These are phyloP conservation scores for Sussaba pulchella DNA, from an alignment of 2,888 invertebrate genomes.

Conservation along the genomic window DNA sequence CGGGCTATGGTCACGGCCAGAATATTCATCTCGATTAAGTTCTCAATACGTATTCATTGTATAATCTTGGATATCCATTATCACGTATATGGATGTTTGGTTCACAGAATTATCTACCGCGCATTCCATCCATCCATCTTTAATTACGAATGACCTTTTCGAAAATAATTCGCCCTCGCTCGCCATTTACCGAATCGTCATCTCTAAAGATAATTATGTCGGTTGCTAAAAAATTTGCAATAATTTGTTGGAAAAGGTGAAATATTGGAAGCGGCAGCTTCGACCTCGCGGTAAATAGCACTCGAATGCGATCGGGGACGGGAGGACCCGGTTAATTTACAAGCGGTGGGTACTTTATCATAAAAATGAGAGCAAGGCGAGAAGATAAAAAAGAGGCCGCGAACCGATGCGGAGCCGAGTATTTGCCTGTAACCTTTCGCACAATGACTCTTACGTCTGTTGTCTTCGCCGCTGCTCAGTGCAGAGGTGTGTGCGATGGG, in stretches of 20 bases:
- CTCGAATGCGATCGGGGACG: slow-evolving; percentile 16
- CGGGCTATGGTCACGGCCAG: slow-evolving; percentile 7
- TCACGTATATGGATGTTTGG: background rate
- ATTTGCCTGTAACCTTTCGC: slow-evolving; percentile 55
- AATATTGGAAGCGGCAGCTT: slow-evolving; percentile 28
- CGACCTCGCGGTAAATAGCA: slow-evolving; percentile 61
- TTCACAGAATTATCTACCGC: background rate
- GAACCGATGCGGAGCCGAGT: slow-evolving; percentile 31
- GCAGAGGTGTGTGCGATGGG: slow-evolving; percentile 14
- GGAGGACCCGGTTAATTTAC: slow-evolving; percentile 61
- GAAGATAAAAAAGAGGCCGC: no score
- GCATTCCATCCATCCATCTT: background rate
- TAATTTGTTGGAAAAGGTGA: slow-evolving; percentile 34
- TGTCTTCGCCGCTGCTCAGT: slow-evolving; percentile 2
- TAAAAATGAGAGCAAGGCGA: slow-evolving; percentile 50
- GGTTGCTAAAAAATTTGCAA: background rate
- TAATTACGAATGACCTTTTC: background rate
- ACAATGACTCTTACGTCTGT: slow-evolving; percentile 16
- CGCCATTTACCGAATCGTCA: background rate
- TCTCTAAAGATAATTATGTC: slow-evolving; percentile 4
- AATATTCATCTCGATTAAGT: background rate
- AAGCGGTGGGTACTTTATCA: slow-evolving; percentile 55
- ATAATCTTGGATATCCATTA: background rate
- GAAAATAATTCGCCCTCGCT: background rate
- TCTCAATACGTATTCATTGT: background rate